Evolutionary conservation across 2,888 invertebrate species (phyloP), one percentile per base, ranked within the genome.

Genomic region (Sesia bembeciformis): DNA sequence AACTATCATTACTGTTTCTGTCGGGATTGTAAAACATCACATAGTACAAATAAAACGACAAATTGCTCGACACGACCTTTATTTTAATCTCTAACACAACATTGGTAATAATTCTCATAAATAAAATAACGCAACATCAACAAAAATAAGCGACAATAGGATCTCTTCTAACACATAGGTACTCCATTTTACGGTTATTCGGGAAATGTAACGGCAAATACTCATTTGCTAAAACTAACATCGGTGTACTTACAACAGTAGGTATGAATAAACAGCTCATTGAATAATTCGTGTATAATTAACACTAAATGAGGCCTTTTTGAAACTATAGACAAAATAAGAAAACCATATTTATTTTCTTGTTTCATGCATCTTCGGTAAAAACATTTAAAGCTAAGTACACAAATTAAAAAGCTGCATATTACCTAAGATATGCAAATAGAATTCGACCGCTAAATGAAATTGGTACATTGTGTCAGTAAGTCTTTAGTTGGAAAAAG

Each of bases 81-180:
- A 81, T 83, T 81, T 50, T 49, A n/a, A 74, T 70, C 69, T 72
- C 76, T 81, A 85, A 85, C 74, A 81, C 81, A 84, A 80, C 72
- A 74, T 76, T 76, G 60, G 70, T 58, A 53, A 58, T 70, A 74
- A 72, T 74, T 59, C 54, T 72, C 61, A 53, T 58, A 68, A 67
- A 73, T 63, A 70, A 76, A 76, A 64, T 23, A 75, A 77, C 63
- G 66, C 67, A 69, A 59, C 52, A 49, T 59, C 39, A 78, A 65
- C 58, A 42, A 76, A 78, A 61, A 54, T 54, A 76, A 77, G 74
- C 72, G 58, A 69, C 58, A 67, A 58, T 53, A 38, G 38, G 7
- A 50, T 50, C 5, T 38, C 39, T 50, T 38, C 5, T 38, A 50
- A 7, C 39, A 39, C 50, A 50, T 50, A 50, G 23, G 39, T 50